Conservation (phyloP, 2,113 vertebrate species). For the Forbesichthys agassizii region DNA sequence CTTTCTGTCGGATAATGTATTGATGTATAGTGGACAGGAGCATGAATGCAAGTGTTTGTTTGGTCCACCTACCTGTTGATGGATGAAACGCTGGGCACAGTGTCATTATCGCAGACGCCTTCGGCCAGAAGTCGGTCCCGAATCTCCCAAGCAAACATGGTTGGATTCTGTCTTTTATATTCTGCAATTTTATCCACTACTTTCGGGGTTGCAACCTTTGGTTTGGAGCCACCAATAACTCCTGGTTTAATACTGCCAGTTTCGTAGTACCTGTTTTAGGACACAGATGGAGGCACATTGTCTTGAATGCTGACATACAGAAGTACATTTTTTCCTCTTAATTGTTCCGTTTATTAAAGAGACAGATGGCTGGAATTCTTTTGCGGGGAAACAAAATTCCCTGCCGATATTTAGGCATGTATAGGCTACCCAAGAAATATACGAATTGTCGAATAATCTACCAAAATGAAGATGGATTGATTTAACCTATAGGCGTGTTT, state of each 20-base stretch:
- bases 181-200: conserved; percentile 99
- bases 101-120: conserved; percentile 96
- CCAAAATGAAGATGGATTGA: conserved; percentile 38
- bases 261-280: conserved; percentile 91
- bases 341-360: conserved; percentile 35
- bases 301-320: conserved; percentile 9
- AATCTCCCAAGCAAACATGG: conserved; percentile 99
- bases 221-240: conserved; percentile 97
- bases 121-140: conserved; percentile 94
- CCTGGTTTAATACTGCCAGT: conserved; percentile 99
- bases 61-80: conserved; percentile 89
- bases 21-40: too few relatives aligned
- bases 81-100: conserved; percentile 94
- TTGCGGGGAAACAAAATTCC: conserved; percentile 38
- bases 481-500: conserved; percentile 27
- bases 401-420: conserved; percentile 35
- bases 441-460: conserved; percentile 7
- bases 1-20: too few relatives aligned
- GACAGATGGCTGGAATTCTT: conserved; percentile 27
- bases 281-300: conserved; percentile 42
- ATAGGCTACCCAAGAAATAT: background rate
- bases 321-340: conserved; percentile 31
- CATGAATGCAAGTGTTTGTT: background rate
- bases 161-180: conserved; percentile 97
- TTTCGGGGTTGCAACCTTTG: conserved; percentile 97